phyloP scores from a whole-genome alignment of 2,888 invertebrate genomes.

The Epirrita christyi region DNA sequence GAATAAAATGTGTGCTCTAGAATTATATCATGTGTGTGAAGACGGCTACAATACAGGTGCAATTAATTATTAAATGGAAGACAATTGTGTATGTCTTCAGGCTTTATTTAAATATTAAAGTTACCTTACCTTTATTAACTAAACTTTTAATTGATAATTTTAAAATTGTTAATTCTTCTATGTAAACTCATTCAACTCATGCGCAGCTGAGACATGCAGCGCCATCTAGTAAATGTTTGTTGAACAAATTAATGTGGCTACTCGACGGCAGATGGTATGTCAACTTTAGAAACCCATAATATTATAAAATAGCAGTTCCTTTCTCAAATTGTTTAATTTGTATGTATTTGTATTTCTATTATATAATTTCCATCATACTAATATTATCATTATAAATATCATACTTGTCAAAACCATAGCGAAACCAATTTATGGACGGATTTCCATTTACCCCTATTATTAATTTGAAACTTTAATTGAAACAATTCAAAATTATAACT shows the following conservation, averaged over 20 bases:
- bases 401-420: not conserved
- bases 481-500: constrained; percentile 71
- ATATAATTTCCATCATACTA: too few species aligned
- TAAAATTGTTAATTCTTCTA: too few species aligned
- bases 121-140: too few species aligned
- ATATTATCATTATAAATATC: too few species aligned
- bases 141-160: too few species aligned
- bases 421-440: constrained; percentile 34
- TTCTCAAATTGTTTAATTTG: too few species aligned
- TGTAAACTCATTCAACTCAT: constrained; percentile 39
- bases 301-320: too few species aligned
- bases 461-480: constrained; percentile 76
- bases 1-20: constrained; percentile 61
- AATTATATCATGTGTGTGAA: too few species aligned
- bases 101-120: too few species aligned
- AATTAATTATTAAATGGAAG: constrained; percentile 15
- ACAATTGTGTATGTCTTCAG: constrained; percentile 9
- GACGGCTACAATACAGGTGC: constrained; percentile 55
- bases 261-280: constrained; percentile 53
- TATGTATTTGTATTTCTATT: too few species aligned
- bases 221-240: constrained; percentile 55
- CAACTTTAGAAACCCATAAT: not conserved
- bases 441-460: constrained; percentile 56
- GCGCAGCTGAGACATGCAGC: constrained; percentile 53
- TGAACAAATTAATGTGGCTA: constrained; percentile 48